A percentile compares a stretch with the other conserved stretches of the same genome.
phyloP scores from a whole-genome alignment of 2,888 invertebrate species.

The Diogma glabrata region DNA sequence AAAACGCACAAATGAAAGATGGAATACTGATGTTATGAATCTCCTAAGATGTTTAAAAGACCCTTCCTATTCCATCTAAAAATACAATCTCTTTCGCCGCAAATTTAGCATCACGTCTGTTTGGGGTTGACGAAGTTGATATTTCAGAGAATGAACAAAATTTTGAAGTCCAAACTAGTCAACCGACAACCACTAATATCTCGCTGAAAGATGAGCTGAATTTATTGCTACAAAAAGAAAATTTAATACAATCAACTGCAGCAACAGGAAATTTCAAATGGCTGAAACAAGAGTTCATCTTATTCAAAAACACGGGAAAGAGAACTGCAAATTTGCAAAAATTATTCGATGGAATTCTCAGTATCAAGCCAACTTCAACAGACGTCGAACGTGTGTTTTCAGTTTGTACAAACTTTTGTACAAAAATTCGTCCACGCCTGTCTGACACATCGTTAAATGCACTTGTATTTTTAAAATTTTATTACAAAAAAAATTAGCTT shows the following conservation, averaged over 20 bases:
- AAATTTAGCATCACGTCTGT: neutral
- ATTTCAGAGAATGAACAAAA: neutral
- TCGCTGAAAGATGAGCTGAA: neutral
- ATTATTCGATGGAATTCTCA: conserved; percentile 1
- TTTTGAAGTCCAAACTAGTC: too few species aligned
- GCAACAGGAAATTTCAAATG: neutral
- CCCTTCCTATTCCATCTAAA: too few species aligned
- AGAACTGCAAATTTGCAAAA: conserved; percentile 2
- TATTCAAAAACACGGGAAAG: conserved; percentile 7
- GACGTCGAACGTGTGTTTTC: neutral
- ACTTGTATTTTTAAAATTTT: neutral
- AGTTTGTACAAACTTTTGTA: neutral
- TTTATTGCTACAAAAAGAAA: neutral
- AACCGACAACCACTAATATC: neutral
- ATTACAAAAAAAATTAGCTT: neutral
- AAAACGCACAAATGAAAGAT: neutral
- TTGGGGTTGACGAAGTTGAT: conserved; percentile 1
- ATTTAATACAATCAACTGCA: neutral
- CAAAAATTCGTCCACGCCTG: neutral
- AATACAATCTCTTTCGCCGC: conserved; percentile 2
- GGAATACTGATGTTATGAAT: conserved; percentile 4
- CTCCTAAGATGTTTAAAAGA: neutral
- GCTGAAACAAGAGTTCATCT: too few species aligned
- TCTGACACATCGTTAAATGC: neutral
- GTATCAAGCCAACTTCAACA: conserved; percentile 4